Base-by-base conservation (phyloP, 1,140 invertebrate genomes). In the Physella acuta region DNA sequence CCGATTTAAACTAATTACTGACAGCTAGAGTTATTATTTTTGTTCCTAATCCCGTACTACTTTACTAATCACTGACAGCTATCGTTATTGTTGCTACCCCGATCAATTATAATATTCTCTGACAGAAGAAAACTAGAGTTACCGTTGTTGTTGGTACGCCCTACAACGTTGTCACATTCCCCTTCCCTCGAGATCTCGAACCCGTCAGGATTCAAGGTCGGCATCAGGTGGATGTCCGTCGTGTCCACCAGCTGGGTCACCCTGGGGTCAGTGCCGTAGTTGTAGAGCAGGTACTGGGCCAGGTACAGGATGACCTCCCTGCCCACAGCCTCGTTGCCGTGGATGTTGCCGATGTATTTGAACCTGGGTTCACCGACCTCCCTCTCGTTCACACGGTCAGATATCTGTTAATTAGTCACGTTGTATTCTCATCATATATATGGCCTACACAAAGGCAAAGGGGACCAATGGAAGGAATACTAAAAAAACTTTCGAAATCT, bases 291-390 rank as follows among this genome's bases (percentile, higher is more conserved):
- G 4, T 79, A 44, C 49, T 80, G 71, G 39, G 79, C 73, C 20
- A 84, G 71, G 11, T 71, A 36, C 36, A 99, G 85, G 16, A 95
- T 81, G 49, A 95, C 82, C 85, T 95, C 93, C 11, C 93, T 85
- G 0, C 93, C 93, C 53, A 94, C 86, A 0, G 93, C 92, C 85
- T 95, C 94, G 85, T 95, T 94, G 34, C 94, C 94, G 79, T 95
- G 94, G 89, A 95, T 95, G 83, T 95, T 95, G 26, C 89, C 94
- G 55, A 95, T 89, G 82, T 93, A 94, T 84, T 94, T 94, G 79
- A 94, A 84, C 68, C 82, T 79, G 14, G 83, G 82, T 69, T 84
- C 79, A 26, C 81, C 80, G 49, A 56, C 4, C 20, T 67, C 64
- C 31, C 64, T 30, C 28, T 55, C 16, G 0, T 4, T 36, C 1